These are phyloP conservation scores for Agonopterix alstromeriana DNA, from an alignment of 2,888 invertebrate genomes.

Conservation along the genomic window DNA sequence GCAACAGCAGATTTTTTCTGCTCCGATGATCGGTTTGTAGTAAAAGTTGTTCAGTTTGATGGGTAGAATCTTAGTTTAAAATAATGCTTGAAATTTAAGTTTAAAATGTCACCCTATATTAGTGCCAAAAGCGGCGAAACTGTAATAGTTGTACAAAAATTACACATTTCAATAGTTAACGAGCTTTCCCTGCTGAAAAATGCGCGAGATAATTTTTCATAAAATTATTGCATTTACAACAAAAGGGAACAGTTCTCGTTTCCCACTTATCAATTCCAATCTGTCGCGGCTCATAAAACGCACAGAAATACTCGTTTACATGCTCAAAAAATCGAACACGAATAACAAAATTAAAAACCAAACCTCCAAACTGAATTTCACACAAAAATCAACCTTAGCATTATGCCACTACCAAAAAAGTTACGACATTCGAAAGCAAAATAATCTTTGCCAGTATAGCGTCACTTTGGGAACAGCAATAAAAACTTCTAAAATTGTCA, in stretches of 20 bases:
- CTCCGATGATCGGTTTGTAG: too few relatives aligned
- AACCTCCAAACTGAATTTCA: conserved; percentile 21
- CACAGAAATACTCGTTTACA: conserved; percentile 34
- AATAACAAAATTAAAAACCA: conserved; percentile 12
- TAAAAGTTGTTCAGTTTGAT: too few relatives aligned
- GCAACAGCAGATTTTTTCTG: too few relatives aligned
- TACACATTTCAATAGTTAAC: too few relatives aligned
- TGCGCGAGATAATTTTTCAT: neutral
- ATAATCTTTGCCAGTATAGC: conserved; percentile 13
- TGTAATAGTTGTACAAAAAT: too few relatives aligned
- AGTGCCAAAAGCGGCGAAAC: too few relatives aligned
- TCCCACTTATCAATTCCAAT: conserved; percentile 36
- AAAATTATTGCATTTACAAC: neutral
- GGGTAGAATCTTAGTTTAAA: too few relatives aligned
- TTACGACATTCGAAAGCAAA: conserved; percentile 11
- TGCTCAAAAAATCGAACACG: conserved; percentile 32
- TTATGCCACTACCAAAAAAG: conserved; percentile 5
- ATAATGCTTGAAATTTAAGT: too few relatives aligned
- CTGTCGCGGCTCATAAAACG: conserved; percentile 40
- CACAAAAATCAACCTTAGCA: conserved; percentile 5
- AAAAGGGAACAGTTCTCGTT: neutral
- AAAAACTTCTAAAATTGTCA: conserved; percentile 45
- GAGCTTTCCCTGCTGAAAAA: too few relatives aligned
- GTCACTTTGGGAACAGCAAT: conserved; percentile 18
- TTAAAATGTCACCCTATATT: too few relatives aligned